A percentile compares a stretch with the other conserved stretches of the same genome.
Evolutionary conservation across 2,888 invertebrate genomes (phyloP).

Genomic region (Himalopsyche tibetana): DNA sequence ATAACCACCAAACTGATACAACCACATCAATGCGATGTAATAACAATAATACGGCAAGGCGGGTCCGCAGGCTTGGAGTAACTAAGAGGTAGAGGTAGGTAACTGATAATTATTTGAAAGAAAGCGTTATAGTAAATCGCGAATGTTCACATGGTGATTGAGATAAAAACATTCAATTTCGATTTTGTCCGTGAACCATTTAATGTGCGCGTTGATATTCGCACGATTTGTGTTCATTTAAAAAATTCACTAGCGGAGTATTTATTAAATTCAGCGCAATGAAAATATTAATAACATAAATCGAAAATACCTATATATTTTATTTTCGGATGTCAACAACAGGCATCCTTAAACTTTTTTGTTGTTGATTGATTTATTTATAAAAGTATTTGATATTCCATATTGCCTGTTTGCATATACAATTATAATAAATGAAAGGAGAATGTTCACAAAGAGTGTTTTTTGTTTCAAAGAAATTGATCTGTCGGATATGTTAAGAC

Average conservation of each 20-base stretch:
- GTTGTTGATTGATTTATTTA: too few species aligned
- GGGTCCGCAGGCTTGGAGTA: neutral
- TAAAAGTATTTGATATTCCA: too few species aligned
- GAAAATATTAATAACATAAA: too few species aligned
- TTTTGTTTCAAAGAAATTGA: too few species aligned
- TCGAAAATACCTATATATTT: too few species aligned
- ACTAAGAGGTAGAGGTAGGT: neutral
- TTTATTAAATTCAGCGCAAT: too few species aligned
- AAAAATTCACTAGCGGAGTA: neutral
- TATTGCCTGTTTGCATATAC: too few species aligned
- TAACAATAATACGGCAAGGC: neutral
- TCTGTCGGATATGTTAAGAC: too few species aligned
- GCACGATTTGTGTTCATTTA: neutral
- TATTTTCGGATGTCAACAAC: too few species aligned
- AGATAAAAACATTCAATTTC: slow-evolving; percentile 21
- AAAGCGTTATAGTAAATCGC: slow-evolving; percentile 11
- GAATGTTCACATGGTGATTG: neutral
- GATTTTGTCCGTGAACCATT: slow-evolving; percentile 12
- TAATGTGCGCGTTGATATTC: slow-evolving; percentile 2
- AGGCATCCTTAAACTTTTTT: too few species aligned
- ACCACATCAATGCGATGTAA: slow-evolving; percentile 23
- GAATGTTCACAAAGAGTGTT: too few species aligned
- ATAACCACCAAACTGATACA: slow-evolving; percentile 9
- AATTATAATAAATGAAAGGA: too few species aligned
- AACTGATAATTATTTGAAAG: slow-evolving; percentile 14